Base-by-base conservation (phyloP, 2,888 invertebrate species). In the Drosophila demipolita region DNA sequence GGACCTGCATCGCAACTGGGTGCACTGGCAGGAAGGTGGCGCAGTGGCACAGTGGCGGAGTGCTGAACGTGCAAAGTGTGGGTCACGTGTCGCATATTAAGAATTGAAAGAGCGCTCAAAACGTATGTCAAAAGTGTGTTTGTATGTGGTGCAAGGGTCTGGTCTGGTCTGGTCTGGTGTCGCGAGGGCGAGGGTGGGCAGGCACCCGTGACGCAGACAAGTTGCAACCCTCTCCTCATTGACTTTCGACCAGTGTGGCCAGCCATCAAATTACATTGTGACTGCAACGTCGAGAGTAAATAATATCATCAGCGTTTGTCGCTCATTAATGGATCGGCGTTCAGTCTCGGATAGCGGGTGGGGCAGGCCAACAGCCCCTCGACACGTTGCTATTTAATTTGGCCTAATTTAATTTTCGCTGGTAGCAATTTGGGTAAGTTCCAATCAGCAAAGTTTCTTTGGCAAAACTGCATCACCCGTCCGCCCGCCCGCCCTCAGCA, bases 1-100 rank as follows among this genome's bases (percentile, higher is more conserved):
- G 86, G 87, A 86, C 86, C 87, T 87, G 87, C 86, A 85, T 87
- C 66, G 55, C 42, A 68, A 45, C 59, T 50, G 54, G 35, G 55
- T 79, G 65, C 68, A 70, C 66, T 66, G 62, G 64, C 64, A 75
- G 66, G 63, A 66, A 71, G 66, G 67, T 64, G 75, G 71, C 64
- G 33, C 62, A 66, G 49, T 35, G 42, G 20, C 26, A 26, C 45
- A 48, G 26, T 48, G 63, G 54, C 52, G 53, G 57, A 54, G 49
- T 55, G 73, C 72, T 65, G 67, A 73, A 74, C 78, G 87, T 87
- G 86, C 84, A 87, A 85, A 87, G 87, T 88, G 87, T 87, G 87
- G 87, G 88, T 87, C 87, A 88, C 87, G 87, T 87, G 87, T 79
- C 87, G 63, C 87, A 76, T 87, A 87, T 87, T 87, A 87, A 83